These are phyloP conservation scores for Meganola albula DNA, from an alignment of 2,888 invertebrate genomes.

Conservation along the genomic window DNA sequence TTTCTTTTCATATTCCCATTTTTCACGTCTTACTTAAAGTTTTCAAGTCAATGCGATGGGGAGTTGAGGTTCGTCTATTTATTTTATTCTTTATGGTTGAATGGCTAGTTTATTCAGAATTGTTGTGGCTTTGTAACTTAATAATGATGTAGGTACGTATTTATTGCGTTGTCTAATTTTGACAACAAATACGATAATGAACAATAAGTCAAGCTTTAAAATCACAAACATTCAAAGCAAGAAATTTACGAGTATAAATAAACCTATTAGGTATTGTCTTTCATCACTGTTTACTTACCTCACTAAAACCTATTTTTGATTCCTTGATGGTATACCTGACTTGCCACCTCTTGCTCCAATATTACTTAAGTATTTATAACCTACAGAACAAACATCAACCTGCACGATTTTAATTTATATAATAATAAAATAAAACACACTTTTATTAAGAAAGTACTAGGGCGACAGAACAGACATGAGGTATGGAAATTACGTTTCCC, in stretches of 20 bases:
- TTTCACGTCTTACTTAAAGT: constrained; percentile 75
- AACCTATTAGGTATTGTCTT: too few relatives aligned
- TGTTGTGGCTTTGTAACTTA: not conserved
- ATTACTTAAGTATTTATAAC: not conserved
- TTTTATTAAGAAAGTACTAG: constrained; percentile 72
- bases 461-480: constrained; percentile 72
- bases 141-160: too few relatives aligned
- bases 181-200: too few relatives aligned
- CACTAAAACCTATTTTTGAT: too few relatives aligned
- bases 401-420: constrained; percentile 21
- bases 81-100: constrained; percentile 40
- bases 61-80: constrained; percentile 51
- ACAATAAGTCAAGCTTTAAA: too few relatives aligned
- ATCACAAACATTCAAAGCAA: too few relatives aligned
- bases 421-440: constrained; percentile 40
- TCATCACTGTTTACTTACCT: too few relatives aligned
- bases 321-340: too few relatives aligned
- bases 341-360: too few relatives aligned
- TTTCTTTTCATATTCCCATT: constrained; percentile 77
- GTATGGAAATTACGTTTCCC: constrained; percentile 74
- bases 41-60: constrained; percentile 48
- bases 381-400: constrained; percentile 22
- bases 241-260: too few relatives aligned
- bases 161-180: too few relatives aligned
- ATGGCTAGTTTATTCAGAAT: constrained; percentile 16